Conservation (phyloP, 2,888 invertebrate species). For the Crepidodera aurea region DNA sequence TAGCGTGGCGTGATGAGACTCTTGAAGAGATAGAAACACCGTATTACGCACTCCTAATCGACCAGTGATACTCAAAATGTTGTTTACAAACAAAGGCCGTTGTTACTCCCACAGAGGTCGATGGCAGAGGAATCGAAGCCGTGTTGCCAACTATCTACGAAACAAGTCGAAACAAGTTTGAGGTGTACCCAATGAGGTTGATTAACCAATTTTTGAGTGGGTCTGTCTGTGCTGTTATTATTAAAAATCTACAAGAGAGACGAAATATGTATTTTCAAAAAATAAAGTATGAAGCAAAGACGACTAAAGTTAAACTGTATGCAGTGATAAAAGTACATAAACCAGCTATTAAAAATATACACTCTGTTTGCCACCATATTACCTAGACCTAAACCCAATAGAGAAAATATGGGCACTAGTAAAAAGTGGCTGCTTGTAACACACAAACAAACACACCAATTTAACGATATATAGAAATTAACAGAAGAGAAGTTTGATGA, state of each 20-base stretch:
- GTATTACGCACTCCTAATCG: conserved; percentile 28
- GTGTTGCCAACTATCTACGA: conserved; percentile 8
- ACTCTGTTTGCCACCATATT: background rate
- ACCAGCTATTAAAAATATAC: background rate
- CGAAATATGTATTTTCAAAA: no score
- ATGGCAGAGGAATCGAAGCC: background rate
- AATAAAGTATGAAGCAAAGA: background rate
- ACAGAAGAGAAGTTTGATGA: background rate
- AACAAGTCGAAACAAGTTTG: background rate
- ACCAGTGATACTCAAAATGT: conserved; percentile 30
- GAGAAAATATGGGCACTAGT: background rate
- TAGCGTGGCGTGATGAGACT: conserved; percentile 10
- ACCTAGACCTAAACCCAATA: background rate
- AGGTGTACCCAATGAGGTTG: no score
- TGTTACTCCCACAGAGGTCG: conserved; percentile 31
- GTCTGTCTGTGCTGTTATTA: no score
- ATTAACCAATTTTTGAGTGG: no score
- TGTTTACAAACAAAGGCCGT: conserved; percentile 33
- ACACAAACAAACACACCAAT: background rate
- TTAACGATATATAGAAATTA: background rate
- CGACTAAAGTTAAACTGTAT: background rate
- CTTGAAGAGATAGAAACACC: conserved; percentile 22
- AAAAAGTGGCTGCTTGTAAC: background rate
- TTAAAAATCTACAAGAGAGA: no score
- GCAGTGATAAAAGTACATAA: background rate